Evolutionary conservation across 1,140 invertebrate species (phyloP), one percentile per base, ranked within the genome.

Genomic region (Idris sp.): DNA sequence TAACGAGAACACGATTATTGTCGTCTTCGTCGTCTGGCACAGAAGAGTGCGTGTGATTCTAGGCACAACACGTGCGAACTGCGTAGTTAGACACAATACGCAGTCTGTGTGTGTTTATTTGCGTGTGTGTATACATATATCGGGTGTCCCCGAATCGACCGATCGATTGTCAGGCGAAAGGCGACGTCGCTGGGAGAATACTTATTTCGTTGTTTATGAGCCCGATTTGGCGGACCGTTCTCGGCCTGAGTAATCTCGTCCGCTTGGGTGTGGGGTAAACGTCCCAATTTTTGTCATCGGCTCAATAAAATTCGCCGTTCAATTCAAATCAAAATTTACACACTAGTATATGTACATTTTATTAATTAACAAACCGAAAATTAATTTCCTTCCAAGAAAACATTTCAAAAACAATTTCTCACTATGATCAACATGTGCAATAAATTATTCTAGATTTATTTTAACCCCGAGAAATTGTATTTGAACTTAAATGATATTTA

Each of bases 1-100:
- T 72, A 72, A 58, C 68, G 68, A 72, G 68, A 72, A 44, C 68
- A n/a, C 44, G 36, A 72, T 64, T 64, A 58, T 64, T 46, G 68
- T 56, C 51, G 58, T 62, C 44, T 33, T 36, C 51, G 56, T 54
- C 25, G 54, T 19, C 46, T 28, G 53, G 67, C 56, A 56, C 38
- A n/a, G n/a, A 26, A 36, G 61, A 59, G 61, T 68, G 72, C 72
- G 72, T 74, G 43, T 19, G 48, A 62, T 68, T 68, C 56, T 62
- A 46, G 41, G 40, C 62, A 48, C 62, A 51, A 56, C 71, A 74
- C 48, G 73, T 69, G 73, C 64, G 58, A 75, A 75, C 64, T 64
- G 62, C 71, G 71, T 62, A 58, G 69, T 65, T 58, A 26, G 41
- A 0, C 10, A 31, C 49, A 18, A 51, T 40, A 28, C 18, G 26